A percentile compares a stretch with the other conserved stretches of the same genome.
Evolutionary conservation across 2,797 vertebrate genomes (phyloP).

Genomic region (Lithobates pipiens): DNA sequence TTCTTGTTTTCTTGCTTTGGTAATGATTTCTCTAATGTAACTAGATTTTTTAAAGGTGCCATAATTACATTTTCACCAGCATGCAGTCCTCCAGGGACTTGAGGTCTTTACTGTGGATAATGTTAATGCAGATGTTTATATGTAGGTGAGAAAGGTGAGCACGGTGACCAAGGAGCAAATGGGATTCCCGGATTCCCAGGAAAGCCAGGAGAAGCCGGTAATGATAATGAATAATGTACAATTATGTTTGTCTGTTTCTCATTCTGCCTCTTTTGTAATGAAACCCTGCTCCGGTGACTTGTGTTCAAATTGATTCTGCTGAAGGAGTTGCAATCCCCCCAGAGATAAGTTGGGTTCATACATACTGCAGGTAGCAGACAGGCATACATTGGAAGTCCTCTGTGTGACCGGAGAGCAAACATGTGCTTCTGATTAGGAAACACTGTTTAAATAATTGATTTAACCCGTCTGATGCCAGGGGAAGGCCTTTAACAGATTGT

Average conservation of each 20-base stretch:
- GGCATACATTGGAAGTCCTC: slow-evolving; percentile 34
- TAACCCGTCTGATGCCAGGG: slow-evolving; percentile 36
- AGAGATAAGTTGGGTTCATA: slow-evolving; percentile 47
- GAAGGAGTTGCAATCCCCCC: slow-evolving; percentile 51
- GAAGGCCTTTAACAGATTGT: slow-evolving; percentile 33
- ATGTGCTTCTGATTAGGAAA: slow-evolving; percentile 50
- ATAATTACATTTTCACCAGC: not conserved
- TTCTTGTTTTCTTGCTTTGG: not conserved
- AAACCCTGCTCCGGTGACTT: slow-evolving; percentile 48
- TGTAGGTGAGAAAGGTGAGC: slow-evolving; percentile 90
- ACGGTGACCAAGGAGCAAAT: slow-evolving; percentile 80
- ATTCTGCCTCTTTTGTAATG: slow-evolving; percentile 45
- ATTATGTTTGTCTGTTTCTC: slow-evolving; percentile 39
- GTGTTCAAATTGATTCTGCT: slow-evolving; percentile 55
- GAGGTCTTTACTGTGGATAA: not conserved
- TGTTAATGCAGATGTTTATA: slow-evolving; percentile 34
- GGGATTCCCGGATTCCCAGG: slow-evolving; percentile 85
- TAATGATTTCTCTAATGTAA: not conserved
- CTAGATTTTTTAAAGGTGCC: not conserved
- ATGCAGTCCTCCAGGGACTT: not conserved
- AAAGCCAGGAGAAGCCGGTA: slow-evolving; percentile 91
- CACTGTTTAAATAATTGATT: slow-evolving; percentile 59
- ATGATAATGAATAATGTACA: not conserved
- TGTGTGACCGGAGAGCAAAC: slow-evolving; percentile 44
- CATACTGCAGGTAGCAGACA: slow-evolving; percentile 31